A percentile compares a stretch with the other conserved stretches of the same genome.
These are phyloP conservation scores for Trichopria drosophilae DNA, from an alignment of 2,888 invertebrate genomes.

Conservation along the genomic window DNA sequence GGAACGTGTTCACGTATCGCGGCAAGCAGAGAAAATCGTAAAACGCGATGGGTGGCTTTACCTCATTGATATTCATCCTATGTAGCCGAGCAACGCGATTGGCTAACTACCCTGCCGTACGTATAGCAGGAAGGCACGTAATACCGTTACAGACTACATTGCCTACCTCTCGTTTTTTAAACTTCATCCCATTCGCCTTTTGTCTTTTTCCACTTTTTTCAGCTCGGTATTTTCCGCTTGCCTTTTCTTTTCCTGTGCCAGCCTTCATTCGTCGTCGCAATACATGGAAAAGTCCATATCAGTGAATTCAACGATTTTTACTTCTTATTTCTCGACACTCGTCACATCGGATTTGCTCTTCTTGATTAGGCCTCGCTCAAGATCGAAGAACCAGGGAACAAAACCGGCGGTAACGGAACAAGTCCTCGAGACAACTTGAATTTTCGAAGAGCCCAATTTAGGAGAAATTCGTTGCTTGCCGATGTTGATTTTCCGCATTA, in stretches of 20 bases:
- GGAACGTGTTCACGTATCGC: conserved; percentile 12
- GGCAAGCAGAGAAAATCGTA: conserved; percentile 44
- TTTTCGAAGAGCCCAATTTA: no score
- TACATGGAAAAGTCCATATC: no score
- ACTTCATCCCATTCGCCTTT: conserved; percentile 24
- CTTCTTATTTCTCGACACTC: conserved; percentile 27
- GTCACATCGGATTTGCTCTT: conserved; percentile 52
- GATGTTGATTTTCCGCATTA: no score
- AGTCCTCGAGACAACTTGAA: no score
- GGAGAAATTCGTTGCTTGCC: no score
- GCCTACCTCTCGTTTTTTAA: conserved; percentile 27
- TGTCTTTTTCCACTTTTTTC: conserved; percentile 26
- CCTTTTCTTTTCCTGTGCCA: background rate
- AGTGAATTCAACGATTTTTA: conserved; percentile 30
- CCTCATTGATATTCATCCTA: conserved; percentile 56
- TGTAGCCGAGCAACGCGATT: conserved; percentile 51
- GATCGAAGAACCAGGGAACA: background rate
- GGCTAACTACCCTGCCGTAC: conserved; percentile 57
- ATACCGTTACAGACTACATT: conserved; percentile 36
- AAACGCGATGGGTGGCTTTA: conserved; percentile 48
- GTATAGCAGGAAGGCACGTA: no score
- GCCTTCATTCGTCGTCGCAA: background rate
- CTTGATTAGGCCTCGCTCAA: conserved; percentile 55
- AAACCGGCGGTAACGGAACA: no score
- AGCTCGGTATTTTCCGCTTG: conserved; percentile 1